phyloP scores from a whole-genome alignment of 92 coral and sea anemone genomes.

The Palythoa grandis region DNA sequence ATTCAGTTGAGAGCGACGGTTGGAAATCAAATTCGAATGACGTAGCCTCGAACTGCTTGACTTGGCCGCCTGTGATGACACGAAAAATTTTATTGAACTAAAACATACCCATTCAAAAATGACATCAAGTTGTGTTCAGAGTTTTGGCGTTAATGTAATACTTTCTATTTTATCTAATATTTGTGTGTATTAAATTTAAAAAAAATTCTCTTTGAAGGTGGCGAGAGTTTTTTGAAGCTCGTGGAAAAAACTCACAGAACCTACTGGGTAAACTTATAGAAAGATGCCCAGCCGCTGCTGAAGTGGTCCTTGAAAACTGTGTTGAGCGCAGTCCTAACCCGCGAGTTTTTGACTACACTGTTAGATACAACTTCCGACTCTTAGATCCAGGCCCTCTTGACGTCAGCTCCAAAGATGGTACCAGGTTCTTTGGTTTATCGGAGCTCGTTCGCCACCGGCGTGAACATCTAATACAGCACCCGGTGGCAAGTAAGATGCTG shows the following conservation, averaged over 20 bases:
- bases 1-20: too few relatives aligned
- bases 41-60: too few relatives aligned
- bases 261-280: slow-evolving; percentile 72
- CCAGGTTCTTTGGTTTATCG: slow-evolving; percentile 68
- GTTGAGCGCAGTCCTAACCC: slow-evolving; percentile 60
- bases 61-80: too few relatives aligned
- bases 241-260: slow-evolving; percentile 33
- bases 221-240: slow-evolving; percentile 34
- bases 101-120: too few relatives aligned
- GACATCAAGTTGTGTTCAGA: too few relatives aligned
- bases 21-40: too few relatives aligned
- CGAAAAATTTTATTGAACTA: too few relatives aligned
- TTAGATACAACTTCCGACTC: slow-evolving; percentile 73
- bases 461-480: slow-evolving; percentile 71
- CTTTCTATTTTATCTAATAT: background rate
- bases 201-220: background rate
- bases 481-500: slow-evolving; percentile 67
- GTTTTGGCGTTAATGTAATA: background rate
- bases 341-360: slow-evolving; percentile 47
- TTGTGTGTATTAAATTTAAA: background rate
- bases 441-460: slow-evolving; percentile 63
- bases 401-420: slow-evolving; percentile 36
- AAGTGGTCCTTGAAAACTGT: slow-evolving; percentile 73
- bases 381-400: slow-evolving; percentile 88
- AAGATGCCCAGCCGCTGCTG: slow-evolving; percentile 76